Conservation (phyloP, 2,113 vertebrate genomes). For the Ariopsis seemanni region DNA sequence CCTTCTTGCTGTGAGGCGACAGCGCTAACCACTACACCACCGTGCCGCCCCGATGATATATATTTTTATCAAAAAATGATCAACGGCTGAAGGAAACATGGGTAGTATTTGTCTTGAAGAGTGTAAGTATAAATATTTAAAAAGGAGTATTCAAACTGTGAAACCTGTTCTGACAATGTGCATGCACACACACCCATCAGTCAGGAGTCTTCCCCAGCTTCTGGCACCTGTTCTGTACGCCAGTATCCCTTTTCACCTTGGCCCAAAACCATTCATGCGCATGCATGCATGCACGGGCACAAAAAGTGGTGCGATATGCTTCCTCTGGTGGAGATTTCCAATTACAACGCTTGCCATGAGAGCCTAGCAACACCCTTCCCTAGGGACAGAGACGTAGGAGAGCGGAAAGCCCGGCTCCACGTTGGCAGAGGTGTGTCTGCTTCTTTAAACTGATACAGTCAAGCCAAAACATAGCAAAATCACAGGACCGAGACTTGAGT, state of each 20-base stretch:
- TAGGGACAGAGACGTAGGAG: background rate
- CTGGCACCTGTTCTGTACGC: slow-evolving; percentile 13
- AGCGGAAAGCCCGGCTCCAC: background rate
- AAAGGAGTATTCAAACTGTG: background rate
- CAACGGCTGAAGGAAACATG: background rate
- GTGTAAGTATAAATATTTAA: background rate
- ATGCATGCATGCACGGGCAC: background rate
- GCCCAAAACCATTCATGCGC: slow-evolving; percentile 37
- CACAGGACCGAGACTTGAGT: background rate
- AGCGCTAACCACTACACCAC: background rate
- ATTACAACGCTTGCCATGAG: slow-evolving; percentile 43
- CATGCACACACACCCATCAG: slow-evolving; percentile 1
- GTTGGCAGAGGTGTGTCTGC: background rate
- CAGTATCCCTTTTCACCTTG: slow-evolving; percentile 41
- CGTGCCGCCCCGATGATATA: too few relatives aligned
- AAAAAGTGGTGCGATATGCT: background rate
- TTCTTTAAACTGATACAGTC: slow-evolving; percentile 2
- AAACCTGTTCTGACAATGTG: background rate
- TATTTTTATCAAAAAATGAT: background rate
- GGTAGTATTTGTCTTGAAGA: background rate
- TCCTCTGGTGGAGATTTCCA: slow-evolving; percentile 36
- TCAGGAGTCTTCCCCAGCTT: background rate
- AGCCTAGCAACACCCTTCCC: slow-evolving; percentile 22
- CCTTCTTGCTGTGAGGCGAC: too few relatives aligned
- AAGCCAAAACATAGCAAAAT: background rate